phyloP scores from a whole-genome alignment of 2,888 invertebrate genomes.

The Augochlorella aurata region DNA sequence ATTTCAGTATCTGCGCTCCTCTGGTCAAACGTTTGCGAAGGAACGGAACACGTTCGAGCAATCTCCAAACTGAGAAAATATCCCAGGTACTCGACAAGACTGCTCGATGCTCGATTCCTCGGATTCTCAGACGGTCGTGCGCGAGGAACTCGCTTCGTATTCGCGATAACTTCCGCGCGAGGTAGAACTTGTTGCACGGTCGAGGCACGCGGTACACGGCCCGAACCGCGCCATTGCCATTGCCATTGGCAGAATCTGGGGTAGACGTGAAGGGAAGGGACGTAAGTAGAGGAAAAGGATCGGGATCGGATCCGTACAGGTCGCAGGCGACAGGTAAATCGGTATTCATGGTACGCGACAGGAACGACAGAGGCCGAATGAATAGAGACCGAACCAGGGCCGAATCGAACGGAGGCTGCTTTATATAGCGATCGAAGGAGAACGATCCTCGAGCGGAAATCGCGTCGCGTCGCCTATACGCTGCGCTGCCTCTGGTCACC shows the following conservation, averaged over 20 bases:
- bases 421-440: conserved; percentile 61
- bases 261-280: too few relatives aligned
- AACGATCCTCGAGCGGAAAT: conserved; percentile 59
- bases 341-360: conserved; percentile 45
- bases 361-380: conserved; percentile 33
- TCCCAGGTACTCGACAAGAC: not conserved
- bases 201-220: not conserved
- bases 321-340: conserved; percentile 39
- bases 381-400: conserved; percentile 35
- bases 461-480: conserved; percentile 36
- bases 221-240: too few relatives aligned
- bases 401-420: conserved; percentile 48
- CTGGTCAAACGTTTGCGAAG: not conserved
- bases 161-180: conserved; percentile 13
- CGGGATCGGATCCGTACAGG: not conserved
- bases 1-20: not conserved
- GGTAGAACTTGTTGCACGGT: conserved; percentile 8
- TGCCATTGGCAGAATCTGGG: too few relatives aligned
- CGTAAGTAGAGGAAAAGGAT: not conserved
- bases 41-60: not conserved
- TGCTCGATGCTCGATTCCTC: not conserved
- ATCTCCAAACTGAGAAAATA: not conserved
- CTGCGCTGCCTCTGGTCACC: conserved; percentile 53
- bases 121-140: not conserved
- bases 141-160: conserved; percentile 2